These are phyloP conservation scores for Paelopatides confundens DNA, from an alignment of 53 echinoderm and acorn worm species.

Conservation along the genomic window DNA sequence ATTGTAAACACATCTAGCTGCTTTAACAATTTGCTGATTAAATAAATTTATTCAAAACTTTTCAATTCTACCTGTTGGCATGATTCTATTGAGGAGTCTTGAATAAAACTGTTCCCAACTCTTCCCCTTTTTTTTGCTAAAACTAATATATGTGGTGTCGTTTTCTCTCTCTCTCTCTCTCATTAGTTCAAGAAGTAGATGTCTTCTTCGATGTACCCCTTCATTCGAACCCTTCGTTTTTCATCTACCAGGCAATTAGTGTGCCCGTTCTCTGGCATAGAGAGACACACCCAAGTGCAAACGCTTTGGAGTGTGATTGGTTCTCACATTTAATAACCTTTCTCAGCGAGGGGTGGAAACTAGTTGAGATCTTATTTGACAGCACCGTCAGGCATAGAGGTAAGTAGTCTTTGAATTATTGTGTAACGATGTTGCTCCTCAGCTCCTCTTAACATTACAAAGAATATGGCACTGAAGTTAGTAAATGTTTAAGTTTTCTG, in stretches of 20 bases:
- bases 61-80: too few relatives aligned
- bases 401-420: too few relatives aligned
- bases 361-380: constrained; percentile 90
- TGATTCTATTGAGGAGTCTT: too few relatives aligned
- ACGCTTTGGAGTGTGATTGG: constrained; percentile 63
- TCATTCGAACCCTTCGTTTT: constrained; percentile 73
- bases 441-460: too few relatives aligned
- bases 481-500: too few relatives aligned
- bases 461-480: too few relatives aligned
- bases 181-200: constrained; percentile 83
- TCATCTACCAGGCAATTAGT: constrained; percentile 85
- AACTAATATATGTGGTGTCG: too few relatives aligned
- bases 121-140: too few relatives aligned
- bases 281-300: constrained; percentile 41
- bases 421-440: too few relatives aligned
- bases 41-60: background rate
- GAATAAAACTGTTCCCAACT: too few relatives aligned
- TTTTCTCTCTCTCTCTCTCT: background rate
- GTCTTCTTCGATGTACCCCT: constrained; percentile 88
- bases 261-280: constrained; percentile 68
- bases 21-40: too few relatives aligned
- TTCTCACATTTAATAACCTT: constrained; percentile 69
- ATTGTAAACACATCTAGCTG: too few relatives aligned
- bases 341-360: constrained; percentile 88
- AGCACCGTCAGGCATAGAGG: constrained; percentile 57